Percentiles rank a stretch among this genome's conserved stretches.
These are phyloP conservation scores for Metridium senile DNA, from an alignment of 92 coral and sea anemone genomes.

Conservation along the genomic window DNA sequence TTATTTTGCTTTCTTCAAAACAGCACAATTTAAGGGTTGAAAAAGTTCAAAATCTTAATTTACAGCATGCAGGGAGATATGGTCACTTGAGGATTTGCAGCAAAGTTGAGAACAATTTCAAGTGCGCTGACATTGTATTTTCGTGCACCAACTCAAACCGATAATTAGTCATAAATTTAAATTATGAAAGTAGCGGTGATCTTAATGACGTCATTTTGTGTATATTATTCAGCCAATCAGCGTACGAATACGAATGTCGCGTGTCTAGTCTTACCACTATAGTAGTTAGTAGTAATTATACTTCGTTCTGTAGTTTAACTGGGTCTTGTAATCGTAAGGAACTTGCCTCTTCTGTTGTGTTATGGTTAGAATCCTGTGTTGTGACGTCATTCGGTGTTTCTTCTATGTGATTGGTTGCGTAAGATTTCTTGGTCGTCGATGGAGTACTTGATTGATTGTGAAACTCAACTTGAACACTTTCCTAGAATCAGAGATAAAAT, in stretches of 20 bases:
- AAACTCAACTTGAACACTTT: conserved; percentile 19
- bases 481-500: conserved; percentile 2
- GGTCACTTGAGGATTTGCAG: too few relatives aligned
- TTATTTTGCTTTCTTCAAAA: too few relatives aligned
- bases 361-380: conserved; percentile 26
- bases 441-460: conserved; percentile 3
- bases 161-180: too few relatives aligned
- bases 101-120: too few relatives aligned
- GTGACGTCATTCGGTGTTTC: conserved; percentile 5
- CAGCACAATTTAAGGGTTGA: too few relatives aligned
- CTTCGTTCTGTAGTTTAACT: conserved; percentile 28
- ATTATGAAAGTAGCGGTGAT: too few relatives aligned
- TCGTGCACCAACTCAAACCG: too few relatives aligned
- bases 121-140: too few relatives aligned
- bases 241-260: neutral
- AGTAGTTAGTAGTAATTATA: neutral
- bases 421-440: conserved; percentile 5
- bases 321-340: conserved; percentile 11
- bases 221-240: neutral
- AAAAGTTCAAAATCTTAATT: too few relatives aligned
- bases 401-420: conserved; percentile 12
- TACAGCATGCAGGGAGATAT: too few relatives aligned
- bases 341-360: conserved; percentile 43
- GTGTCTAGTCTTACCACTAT: conserved; percentile 16
- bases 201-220: neutral